Evolutionary conservation across 2,888 invertebrate species (phyloP).

Genomic region (Tortrix viridana): DNA sequence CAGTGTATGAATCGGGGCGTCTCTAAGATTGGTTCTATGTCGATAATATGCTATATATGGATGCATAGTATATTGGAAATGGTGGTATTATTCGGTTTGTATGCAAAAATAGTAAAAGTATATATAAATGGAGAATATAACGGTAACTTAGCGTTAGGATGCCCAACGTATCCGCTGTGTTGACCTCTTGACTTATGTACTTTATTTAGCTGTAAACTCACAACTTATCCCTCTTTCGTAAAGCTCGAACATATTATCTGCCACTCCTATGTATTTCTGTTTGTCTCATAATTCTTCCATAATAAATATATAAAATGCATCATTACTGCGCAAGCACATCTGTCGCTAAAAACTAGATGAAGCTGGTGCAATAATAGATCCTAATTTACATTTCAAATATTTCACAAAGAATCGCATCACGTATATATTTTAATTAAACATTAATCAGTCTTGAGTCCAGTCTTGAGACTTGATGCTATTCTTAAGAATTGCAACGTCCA

Average conservation of each 20-base stretch:
- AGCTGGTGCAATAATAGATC: constrained; percentile 33
- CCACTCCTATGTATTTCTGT: constrained; percentile 56
- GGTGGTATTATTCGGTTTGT: constrained; percentile 72
- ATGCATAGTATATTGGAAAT: constrained; percentile 75
- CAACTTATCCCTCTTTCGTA: constrained; percentile 80
- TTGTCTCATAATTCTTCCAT: constrained; percentile 40
- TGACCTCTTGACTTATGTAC: constrained; percentile 74
- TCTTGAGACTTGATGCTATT: constrained; percentile 53
- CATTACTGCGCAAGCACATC: constrained; percentile 34
- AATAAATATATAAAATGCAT: constrained; percentile 14
- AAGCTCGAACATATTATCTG: constrained; percentile 52
- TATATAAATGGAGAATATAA: constrained; percentile 76
- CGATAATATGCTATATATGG: constrained; percentile 65
- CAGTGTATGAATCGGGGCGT: constrained; percentile 68
- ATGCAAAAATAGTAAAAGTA: constrained; percentile 79
- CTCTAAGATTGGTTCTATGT: constrained; percentile 61
- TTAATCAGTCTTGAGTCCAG: constrained; percentile 38
- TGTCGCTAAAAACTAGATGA: neutral
- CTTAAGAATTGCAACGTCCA: constrained; percentile 40
- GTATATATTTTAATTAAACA: constrained; percentile 35
- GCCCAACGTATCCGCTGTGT: constrained; percentile 80
- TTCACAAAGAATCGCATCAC: constrained; percentile 52
- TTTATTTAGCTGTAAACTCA: constrained; percentile 75
- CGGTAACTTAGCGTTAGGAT: constrained; percentile 79
- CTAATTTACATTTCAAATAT: constrained; percentile 40